Evolutionary conservation across 2,113 vertebrate species (phyloP), one percentile per base, ranked within the genome.

Genomic region (Anser brachyrhynchus): DNA sequence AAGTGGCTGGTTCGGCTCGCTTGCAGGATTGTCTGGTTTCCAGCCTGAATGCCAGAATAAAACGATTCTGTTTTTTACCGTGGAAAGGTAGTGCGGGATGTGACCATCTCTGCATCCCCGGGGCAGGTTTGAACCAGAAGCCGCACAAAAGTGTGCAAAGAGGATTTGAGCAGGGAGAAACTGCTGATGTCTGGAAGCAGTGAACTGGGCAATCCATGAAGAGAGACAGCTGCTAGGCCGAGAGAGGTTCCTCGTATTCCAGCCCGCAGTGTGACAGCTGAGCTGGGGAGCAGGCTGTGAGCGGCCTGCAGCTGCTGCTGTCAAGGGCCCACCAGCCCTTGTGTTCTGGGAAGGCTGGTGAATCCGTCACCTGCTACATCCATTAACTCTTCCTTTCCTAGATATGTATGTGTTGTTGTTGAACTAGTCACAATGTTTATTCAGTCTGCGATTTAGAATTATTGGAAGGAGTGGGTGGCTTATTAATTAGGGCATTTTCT

Each of bases 161-260:
- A 58, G 79, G 85, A 29, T 67, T 54, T 59, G 44, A 49, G 72
- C 72, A 41, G 67, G 66, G 80, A 70, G 66, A 22, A 81, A 8
- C 3, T 19, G 92, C 19, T 95, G 90, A 2, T 93, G 91, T 83
- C 69, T 92, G 92, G 87, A 73, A 84, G 23, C 79, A 59, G 73
- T 59, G 92, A 86, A 28, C 62, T 84, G 95, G 94, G 81, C 90
- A 86, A n/a, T 75, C 79, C 88, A 39, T 59, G 29, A 39, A 43
- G 28, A 13, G 90, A 76, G 95, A 9, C 96, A 97, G 96, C 97
- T 97, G 96, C 83, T 85, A 65, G 79, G 66, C 88, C 78, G 59
- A 39, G 87, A 94, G 93, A 89, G 90, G 75, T 58, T 66, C 91
- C 84, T 57, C 21, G 31, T 93, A 33, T 94, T 82, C 77, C n/a